phyloP scores from a whole-genome alignment of 2,888 invertebrate genomes.

The Drosophila nr. perissopoda region DNA sequence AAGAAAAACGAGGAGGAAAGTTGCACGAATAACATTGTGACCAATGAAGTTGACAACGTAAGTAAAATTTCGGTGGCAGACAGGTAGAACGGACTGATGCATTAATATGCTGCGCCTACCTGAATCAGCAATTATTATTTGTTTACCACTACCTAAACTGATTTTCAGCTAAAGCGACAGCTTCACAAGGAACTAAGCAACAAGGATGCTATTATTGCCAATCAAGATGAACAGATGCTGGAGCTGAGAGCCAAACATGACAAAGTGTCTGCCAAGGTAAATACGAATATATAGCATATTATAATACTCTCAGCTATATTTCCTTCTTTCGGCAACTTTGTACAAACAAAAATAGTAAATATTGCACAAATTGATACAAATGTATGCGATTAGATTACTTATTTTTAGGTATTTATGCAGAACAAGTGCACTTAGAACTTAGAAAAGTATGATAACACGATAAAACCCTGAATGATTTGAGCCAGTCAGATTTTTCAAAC shows the following conservation, averaged over 20 bases:
- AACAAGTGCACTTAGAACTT: background rate
- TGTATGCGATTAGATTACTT: background rate
- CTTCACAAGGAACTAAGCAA: conserved; percentile 75
- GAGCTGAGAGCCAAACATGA: conserved; percentile 65
- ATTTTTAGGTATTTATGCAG: background rate
- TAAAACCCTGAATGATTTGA: background rate
- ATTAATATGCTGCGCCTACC: background rate
- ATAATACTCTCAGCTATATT: background rate
- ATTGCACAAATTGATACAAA: background rate
- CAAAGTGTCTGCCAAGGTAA: conserved; percentile 70
- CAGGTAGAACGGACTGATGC: conserved; percentile 34
- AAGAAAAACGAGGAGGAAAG: conserved; percentile 12
- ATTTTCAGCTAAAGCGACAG: conserved; percentile 76
- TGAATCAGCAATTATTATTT: background rate
- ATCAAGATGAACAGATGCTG: conserved; percentile 67
- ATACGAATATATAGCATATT: background rate
- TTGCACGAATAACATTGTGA: background rate
- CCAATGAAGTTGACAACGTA: conserved; percentile 55
- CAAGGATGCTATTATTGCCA: conserved; percentile 73
- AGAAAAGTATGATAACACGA: background rate
- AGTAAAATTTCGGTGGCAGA: conserved; percentile 9
- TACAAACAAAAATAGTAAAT: background rate
- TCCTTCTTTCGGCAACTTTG: background rate
- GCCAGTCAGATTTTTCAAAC: background rate
- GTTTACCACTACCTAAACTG: background rate